Conservation (phyloP, 2,888 invertebrate genomes). For the Eilema depressum region DNA sequence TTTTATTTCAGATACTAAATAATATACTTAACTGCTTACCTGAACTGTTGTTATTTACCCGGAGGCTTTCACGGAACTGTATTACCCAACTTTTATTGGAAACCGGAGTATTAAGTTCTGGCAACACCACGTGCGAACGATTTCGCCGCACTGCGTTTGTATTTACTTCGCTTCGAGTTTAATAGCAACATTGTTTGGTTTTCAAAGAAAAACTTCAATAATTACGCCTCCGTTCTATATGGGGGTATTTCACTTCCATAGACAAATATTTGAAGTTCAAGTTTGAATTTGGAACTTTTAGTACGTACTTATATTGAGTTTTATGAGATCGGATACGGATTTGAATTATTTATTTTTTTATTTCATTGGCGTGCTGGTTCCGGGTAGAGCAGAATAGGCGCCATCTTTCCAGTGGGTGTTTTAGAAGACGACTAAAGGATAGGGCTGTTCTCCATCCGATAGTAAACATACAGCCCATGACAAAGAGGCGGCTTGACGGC, state of each 20-base stretch:
- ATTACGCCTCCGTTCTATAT: slow-evolving; percentile 34
- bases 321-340: too few species aligned
- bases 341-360: too few species aligned
- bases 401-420: too few species aligned
- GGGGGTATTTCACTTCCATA: slow-evolving; percentile 30
- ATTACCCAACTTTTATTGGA: slow-evolving; percentile 63
- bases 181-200: slow-evolving; percentile 37
- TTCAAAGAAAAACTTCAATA: slow-evolving; percentile 44
- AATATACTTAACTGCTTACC: slow-evolving; percentile 14
- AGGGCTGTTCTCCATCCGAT: too few species aligned
- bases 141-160: slow-evolving; percentile 41
- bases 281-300: slow-evolving; percentile 25
- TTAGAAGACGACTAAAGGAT: too few species aligned
- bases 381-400: too few species aligned
- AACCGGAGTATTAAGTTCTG: slow-evolving; percentile 52
- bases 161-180: slow-evolving; percentile 39
- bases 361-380: too few species aligned
- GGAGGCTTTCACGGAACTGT: slow-evolving; percentile 39
- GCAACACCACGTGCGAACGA: slow-evolving; percentile 41
- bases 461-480: too few species aligned
- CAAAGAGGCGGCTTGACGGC: too few species aligned
- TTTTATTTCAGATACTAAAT: slow-evolving; percentile 1
- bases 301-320: slow-evolving; percentile 21
- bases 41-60: slow-evolving; percentile 15
- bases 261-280: slow-evolving; percentile 38